Conservation (phyloP, 2,888 invertebrate species). For the Panopea generosa region DNA sequence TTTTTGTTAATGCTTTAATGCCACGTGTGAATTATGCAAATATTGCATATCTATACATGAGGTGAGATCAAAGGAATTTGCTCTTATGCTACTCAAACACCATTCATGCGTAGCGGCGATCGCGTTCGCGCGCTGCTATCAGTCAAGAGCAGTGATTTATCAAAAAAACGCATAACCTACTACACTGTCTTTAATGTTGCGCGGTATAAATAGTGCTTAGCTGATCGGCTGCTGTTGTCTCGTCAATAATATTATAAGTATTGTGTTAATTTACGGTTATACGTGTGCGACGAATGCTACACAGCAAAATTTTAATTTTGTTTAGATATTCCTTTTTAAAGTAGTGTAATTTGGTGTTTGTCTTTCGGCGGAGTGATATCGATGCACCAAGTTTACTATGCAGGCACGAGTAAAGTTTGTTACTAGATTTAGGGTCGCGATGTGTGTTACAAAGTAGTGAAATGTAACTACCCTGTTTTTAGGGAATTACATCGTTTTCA, state of each 20-base stretch:
- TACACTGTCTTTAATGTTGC: neutral
- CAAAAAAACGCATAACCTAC: slow-evolving; percentile 28
- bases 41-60: slow-evolving; percentile 6
- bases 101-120: slow-evolving; percentile 16
- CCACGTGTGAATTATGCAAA: too few relatives aligned
- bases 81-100: neutral
- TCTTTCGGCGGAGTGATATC: slow-evolving; percentile 23
- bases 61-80: slow-evolving; percentile 5
- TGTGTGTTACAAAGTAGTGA: too few relatives aligned
- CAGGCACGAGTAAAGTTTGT: slow-evolving; percentile 21
- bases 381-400: slow-evolving; percentile 35
- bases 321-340: too few relatives aligned
- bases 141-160: slow-evolving; percentile 39
- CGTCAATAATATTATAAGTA: too few relatives aligned
- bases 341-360: too few relatives aligned
- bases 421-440: slow-evolving; percentile 6
- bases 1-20: too few relatives aligned
- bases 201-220: neutral
- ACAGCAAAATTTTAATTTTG: too few relatives aligned
- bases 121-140: slow-evolving; percentile 17
- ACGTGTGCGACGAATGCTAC: too few relatives aligned
- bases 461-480: neutral
- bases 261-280: too few relatives aligned
- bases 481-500: neutral
- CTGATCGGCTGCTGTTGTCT: too few relatives aligned